Base-by-base conservation (phyloP, 2,113 vertebrate genomes). In the Tyto alba region DNA sequence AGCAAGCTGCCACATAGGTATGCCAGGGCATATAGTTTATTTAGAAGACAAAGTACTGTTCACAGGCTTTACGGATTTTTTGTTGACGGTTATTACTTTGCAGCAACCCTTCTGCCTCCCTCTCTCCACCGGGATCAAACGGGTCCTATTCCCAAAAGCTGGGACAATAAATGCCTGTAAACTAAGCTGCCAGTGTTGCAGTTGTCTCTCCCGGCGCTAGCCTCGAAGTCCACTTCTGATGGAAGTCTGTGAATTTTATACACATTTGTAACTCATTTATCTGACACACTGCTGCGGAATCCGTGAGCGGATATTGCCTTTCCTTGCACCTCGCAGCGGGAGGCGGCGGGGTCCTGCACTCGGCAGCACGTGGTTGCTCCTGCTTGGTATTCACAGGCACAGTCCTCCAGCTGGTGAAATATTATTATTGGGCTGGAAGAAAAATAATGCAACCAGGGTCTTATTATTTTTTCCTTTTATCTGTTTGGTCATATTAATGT, bases 391-490 rank as follows among this genome's bases (percentile, higher is more conserved):
- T 95, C 79, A 79, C 0, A 4, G 72, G 69, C 59, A 93, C 38
- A 34, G 92, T 95, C 83, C 75, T 94, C 76, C 82, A 77, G 72
- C 75, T 84, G 80, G 32, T 83, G 69, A 88, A 71, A 7, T 22
- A 59, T 89, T 95, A 73, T 89, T 82, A 66, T 32, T 82, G 87
- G 71, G 21, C 34, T 85, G 67, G 50, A 75, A 87, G 67, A 69
- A 88, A 92, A 92, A 91, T 55, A 93, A 67, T 75, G 73, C 77
- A 90, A 48, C 57, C 38, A 55, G 69, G n/a, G 57, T 79, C 77
- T 92, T 95, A 73, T 73, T 95, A 77, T 95, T 91, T 87, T 95
- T 59, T 91, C 71, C 59, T 89, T 96, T 92, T 85, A 89, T 93
- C 92, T 91, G 55, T 93, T 94, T 96, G 76, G 88, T 82, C 89